Evolutionary conservation across 2,888 invertebrate genomes (phyloP), one percentile per base, ranked within the genome.

Genomic region (Sepiola atlantica): DNA sequence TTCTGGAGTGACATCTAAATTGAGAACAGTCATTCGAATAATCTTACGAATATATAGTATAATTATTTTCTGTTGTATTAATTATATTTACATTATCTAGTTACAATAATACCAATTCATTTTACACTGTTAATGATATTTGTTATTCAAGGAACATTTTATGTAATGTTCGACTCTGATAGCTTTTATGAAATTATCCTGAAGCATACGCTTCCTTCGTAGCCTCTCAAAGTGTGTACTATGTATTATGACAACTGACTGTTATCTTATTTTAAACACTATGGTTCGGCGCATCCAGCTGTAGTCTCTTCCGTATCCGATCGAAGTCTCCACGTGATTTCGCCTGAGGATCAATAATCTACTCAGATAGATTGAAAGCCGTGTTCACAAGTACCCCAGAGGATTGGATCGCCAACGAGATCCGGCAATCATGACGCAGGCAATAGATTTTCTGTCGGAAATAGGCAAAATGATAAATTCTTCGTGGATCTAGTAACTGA

Each of bases 401-500:
- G 77, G 77, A 77, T 77, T 77, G n/a, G 77, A 77, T 77, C 77
- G n/a, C 21, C 77, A 32, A 6, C 16, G 77, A 77, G 77, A 77
- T 77, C 77, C 77, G n/a, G 32, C 77, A 32, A n/a, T 77, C 77
- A 77, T 77, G n/a, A n/a, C 77, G 77, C n/a, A 77, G 16, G 77
- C n/a, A 77, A 77, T 77, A 77, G 77, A 77, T 77, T 77, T 77
- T 77, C 77, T 77, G 77, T 77, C 77, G 77, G 77, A 77, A 77
- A 77, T 77, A 32, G 77, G 77, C n/a, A 32, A 77, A 77, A 77
- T 77, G 77, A 77, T 77, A 77, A 77, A 77, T 77, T 77, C 77
- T 77, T n/a, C 77, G 77, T 77, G 77, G 77, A 77, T 77, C 77
- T 77, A n/a, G 32, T 77, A 77, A 77, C 77, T 77, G 77, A 77